A percentile compares a stretch with the other conserved stretches of the same genome.
These are phyloP conservation scores for Cynodonichthys magdalenae DNA, from an alignment of 2,797 vertebrate species.

Conservation along the genomic window DNA sequence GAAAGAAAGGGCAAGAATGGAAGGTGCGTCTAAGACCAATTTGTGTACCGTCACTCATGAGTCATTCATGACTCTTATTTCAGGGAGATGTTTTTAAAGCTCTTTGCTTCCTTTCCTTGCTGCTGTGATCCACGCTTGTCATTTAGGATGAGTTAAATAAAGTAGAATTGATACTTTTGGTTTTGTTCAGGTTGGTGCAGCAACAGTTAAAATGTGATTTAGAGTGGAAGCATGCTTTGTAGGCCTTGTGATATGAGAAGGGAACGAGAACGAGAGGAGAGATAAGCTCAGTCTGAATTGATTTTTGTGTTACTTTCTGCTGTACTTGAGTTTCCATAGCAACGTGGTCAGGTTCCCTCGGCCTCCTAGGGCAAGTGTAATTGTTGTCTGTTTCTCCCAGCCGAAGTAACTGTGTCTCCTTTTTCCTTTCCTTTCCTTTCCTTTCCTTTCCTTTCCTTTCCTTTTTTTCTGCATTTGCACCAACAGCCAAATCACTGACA, in stretches of 20 bases:
- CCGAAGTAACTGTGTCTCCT: slow-evolving; percentile 62
- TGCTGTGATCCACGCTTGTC: slow-evolving; percentile 41
- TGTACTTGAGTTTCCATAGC: slow-evolving; percentile 87
- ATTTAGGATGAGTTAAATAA: slow-evolving; percentile 36
- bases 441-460: slow-evolving; percentile 26
- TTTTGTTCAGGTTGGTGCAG: slow-evolving; percentile 49
- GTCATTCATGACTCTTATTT: slow-evolving; percentile 47
- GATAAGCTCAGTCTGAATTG: slow-evolving; percentile 82
- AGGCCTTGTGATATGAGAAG: slow-evolving; percentile 70
- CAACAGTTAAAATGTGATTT: slow-evolving; percentile 67
- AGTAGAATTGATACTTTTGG: slow-evolving; percentile 13
- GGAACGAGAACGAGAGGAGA: slow-evolving; percentile 45
- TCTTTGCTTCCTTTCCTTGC: slow-evolving; percentile 37
- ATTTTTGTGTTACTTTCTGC: slow-evolving; percentile 85
- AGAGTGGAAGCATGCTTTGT: slow-evolving; percentile 60
- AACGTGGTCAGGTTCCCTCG: slow-evolving; percentile 84
- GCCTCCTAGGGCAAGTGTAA: slow-evolving; percentile 86
- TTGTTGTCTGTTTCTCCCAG: slow-evolving; percentile 82
- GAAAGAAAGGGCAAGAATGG: slow-evolving; percentile 58
- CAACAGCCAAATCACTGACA: not conserved
- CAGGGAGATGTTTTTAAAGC: slow-evolving; percentile 31
- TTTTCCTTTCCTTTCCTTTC: slow-evolving; percentile 37
- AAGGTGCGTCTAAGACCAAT: slow-evolving; percentile 55
- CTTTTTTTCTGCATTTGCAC: slow-evolving; percentile 13
- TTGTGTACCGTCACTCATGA: slow-evolving; percentile 57